phyloP scores from a whole-genome alignment of 2,113 vertebrate genomes.

The Halcyon senegalensis region DNA sequence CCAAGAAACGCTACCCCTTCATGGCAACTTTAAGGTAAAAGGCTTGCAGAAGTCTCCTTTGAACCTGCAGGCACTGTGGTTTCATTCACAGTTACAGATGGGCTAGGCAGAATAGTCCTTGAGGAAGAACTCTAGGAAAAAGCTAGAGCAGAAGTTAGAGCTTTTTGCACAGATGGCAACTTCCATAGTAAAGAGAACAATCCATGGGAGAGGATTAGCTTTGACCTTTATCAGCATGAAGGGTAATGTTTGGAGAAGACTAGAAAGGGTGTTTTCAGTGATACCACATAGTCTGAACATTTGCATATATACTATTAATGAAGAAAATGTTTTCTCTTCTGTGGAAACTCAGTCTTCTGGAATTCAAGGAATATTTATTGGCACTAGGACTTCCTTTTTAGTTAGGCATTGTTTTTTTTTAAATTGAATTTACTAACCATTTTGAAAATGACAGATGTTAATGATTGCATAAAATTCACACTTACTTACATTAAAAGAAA shows the following conservation, averaged over 20 bases:
- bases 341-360: not conserved
- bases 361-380: not conserved
- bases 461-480: not conserved
- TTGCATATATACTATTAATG: not conserved
- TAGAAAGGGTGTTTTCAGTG: not conserved
- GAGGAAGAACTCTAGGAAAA: constrained; percentile 48
- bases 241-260: not conserved
- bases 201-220: constrained; percentile 63
- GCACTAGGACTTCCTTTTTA: not conserved
- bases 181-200: constrained; percentile 64
- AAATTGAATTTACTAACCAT: not conserved
- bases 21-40: constrained; percentile 15
- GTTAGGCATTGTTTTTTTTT: not conserved
- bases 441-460: not conserved
- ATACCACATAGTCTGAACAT: not conserved
- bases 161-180: constrained; percentile 61
- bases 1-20: constrained; percentile 9
- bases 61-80: constrained; percentile 25
- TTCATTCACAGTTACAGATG: constrained; percentile 32
- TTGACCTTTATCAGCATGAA: constrained; percentile 61
- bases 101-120: constrained; percentile 46
- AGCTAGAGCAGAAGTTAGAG: constrained; percentile 50
- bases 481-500: not conserved
- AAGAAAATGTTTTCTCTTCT: not conserved
- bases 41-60: constrained; percentile 36